Evolutionary conservation across 2,113 vertebrate genomes (phyloP), one percentile per base, ranked within the genome.

Genomic region (Pterophyllum scalare): DNA sequence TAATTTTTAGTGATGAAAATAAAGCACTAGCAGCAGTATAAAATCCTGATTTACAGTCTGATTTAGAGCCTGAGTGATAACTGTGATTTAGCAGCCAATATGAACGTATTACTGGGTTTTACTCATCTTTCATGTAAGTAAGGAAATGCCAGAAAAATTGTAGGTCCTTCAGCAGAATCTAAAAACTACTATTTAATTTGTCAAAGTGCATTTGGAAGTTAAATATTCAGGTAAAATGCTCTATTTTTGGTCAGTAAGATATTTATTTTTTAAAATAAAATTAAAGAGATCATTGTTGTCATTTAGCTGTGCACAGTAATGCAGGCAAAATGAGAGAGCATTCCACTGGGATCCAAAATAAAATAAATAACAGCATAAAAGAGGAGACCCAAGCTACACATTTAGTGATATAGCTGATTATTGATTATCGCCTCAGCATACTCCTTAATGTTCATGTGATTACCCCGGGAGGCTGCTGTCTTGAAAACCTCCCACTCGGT

Each of bases 381-480:
- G 33, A 33, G 31, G 31, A 33, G 33, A 33, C 33, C 7, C 33
- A 33, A 33, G 33, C 62, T 65, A 14, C 5, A 14, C 13, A 15
- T 14, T 52, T 40, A 40, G 22, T 22, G 38, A 9, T 67, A 22
- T 28, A 11, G 40, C 22, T 49, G 0, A 22, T 67, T 46, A 19
- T 3, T 49, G 0, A 22, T 67, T 67, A 19, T 3, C 26, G 22
- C 9, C 64, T 49, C 26, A 5, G 2, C 15, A 49, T 26, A 19
- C 15, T 49, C 64, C 46, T 46, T 3, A 33, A 46, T 67, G 62
- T 26, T 46, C 46, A 46, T 67, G 13, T 26, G 64, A 22, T 19
- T 15, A 46, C 40, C 0, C 64, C 0, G 14, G 46, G 38, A 46
- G 64, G 5, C 14, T 22, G 14, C 43, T 46, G 43, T 5, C 13